Base-by-base conservation (phyloP, 1,140 invertebrate species). In the Macrocentrus cingulum region DNA sequence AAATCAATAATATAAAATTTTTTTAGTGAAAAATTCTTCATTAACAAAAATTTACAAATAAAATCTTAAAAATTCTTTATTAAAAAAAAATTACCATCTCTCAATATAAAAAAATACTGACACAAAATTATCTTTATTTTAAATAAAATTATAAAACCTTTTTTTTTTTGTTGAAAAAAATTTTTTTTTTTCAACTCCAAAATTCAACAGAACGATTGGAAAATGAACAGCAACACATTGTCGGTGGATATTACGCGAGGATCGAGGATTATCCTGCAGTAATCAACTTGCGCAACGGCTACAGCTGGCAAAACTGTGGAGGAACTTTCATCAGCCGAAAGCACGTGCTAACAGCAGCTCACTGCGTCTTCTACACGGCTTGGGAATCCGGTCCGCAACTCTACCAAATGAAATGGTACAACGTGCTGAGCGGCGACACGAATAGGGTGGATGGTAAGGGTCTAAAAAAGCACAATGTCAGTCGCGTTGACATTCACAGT, bases 331-430 rank as follows among this genome's bases (percentile, higher is more conserved):
- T 55, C 22, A 44, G 22, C 7, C 9, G 5, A 0, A 25, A 25
- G 5, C 39, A 55, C 15, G 25, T 32, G 1, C 4, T 44, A 15
- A 55, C 52, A 1, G 52, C 23, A 44, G 52, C 52, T 1, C 52
- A 55, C 32, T 55, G 52, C 45, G 1, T 55, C 11, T 22, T 34
- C 4, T 55, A 25, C 41, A 55, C n/a, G 19, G n/a, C 13, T 16
- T 8, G 23, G n/a, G n/a, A n/a, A n/a, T n/a, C n/a, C n/a, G n/a
- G 18, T 42, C 39, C 39, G 4, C 32, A 16, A 16, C 8, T 22
- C 8, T 8, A 29, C 18, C 19, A 29, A 32, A 16, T 32, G 16
- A 13, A 32, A 15, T 49, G 15, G 23, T 34, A 18, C 16, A 34
- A 13, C 1, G 11, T 49, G 4, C 3, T 29, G 18, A 15, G 20